Base-by-base conservation (phyloP, 2,888 invertebrate species). In the Tanytarsus gracilentus region DNA sequence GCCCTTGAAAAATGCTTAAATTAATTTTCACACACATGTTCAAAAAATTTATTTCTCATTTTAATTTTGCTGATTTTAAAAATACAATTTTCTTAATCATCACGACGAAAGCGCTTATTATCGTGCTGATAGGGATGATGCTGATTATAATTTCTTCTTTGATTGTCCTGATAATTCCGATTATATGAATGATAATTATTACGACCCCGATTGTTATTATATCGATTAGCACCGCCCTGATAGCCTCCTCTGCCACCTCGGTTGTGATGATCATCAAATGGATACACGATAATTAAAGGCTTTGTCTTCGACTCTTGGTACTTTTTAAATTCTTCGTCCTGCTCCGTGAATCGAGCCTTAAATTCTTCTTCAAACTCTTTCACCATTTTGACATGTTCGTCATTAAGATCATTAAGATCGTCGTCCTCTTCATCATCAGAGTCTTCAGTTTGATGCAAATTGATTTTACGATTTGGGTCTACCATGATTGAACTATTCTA, bases 331-430 rank as follows among this genome's bases (percentile, higher is more conserved):
- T 40, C 30, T 27, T 48, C 16, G 23, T 58, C 58, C 2, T 40
- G 16, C 6, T 58, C 58, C 21, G 58, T 44, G 48, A 58, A 58
- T 6, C 58, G 58, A 48, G 27, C 18, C 11, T 16, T 18, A 18
- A 58, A 58, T 27, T 58, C 58, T n/a, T 58, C 58, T 26, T 58
- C 58, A 23, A 48, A 58, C 8, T 58, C 58, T 23, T 58, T 58
- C 2, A 58, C 48, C 48, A 58, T 14, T 18, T 14, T 14, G 3
- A 58, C 14, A 16, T 58, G 40, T 11, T 14, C 25, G n/a, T 40
- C 27, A 23, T 48, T 30, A 11, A 58, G 9, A 6, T 25, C 49
- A 4, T 27, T 14, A 21, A 18, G 1, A 7, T 11, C 6, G 49
- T 25, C 16, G 27, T 25, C 49, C 16, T 58, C 44, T 2, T 33